These are phyloP conservation scores for Copidosoma floridanum DNA, from an alignment of 1,140 invertebrate genomes.

Conservation along the genomic window DNA sequence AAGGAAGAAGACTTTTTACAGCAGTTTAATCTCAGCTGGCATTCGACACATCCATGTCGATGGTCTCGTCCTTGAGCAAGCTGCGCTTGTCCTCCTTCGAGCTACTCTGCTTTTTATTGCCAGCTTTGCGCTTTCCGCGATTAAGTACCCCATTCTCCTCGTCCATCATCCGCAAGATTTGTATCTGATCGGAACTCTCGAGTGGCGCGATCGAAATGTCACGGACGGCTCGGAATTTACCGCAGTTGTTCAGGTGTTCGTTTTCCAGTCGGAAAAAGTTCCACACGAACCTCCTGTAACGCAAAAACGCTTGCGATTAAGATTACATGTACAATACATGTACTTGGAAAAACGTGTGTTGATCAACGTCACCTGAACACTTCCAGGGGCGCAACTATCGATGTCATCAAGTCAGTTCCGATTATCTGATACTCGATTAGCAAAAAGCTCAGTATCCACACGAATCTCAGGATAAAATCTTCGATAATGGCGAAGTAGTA, in stretches of 20 bases:
- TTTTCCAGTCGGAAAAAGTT: constrained; percentile 99
- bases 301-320: constrained; percentile 6
- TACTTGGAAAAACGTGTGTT: no score
- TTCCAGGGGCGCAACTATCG: constrained; percentile 88
- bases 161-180: constrained; percentile 95
- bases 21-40: constrained; percentile 48
- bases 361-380: constrained; percentile 75
- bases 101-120: constrained; percentile 51
- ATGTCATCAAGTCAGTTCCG: constrained; percentile 82
- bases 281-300: constrained; percentile 91
- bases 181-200: constrained; percentile 87
- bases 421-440: constrained; percentile 81
- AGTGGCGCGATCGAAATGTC: constrained; percentile 98
- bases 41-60: constrained; percentile 54
- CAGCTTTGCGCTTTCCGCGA: constrained; percentile 61
- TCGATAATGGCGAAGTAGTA: constrained; percentile 98
- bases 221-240: constrained; percentile 96
- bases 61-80: constrained; percentile 59
- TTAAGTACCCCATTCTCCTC: constrained; percentile 84
- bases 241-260: constrained; percentile 99
- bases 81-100: constrained; percentile 60
- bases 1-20: no score
- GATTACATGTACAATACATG: not conserved
- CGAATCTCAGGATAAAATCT: constrained; percentile 90
- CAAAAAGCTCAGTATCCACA: constrained; percentile 86